A percentile compares a stretch with the other conserved stretches of the same genome.
Conservation (phyloP, 2,888 invertebrate species). For the Eudasyphora cyanicolor region DNA sequence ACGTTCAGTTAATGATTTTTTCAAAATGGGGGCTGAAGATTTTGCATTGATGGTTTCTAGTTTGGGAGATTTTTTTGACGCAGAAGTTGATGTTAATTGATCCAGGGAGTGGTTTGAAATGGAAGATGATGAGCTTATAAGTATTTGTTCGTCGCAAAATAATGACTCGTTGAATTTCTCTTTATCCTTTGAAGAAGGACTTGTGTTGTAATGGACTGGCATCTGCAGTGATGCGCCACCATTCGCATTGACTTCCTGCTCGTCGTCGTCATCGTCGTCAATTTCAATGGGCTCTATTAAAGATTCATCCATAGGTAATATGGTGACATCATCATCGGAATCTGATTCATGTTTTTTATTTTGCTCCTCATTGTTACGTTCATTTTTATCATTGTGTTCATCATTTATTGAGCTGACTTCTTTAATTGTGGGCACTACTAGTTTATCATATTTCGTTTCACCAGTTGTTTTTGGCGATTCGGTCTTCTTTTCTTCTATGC, state of each 20-base stretch:
- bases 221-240: background rate
- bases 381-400: background rate
- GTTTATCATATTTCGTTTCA: background rate
- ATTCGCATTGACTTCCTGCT: too few species aligned
- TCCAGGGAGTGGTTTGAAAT: slow-evolving; percentile 59
- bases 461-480: background rate
- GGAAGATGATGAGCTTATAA: slow-evolving; percentile 66
- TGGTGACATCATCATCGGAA: slow-evolving; percentile 60
- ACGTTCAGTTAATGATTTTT: slow-evolving; percentile 50
- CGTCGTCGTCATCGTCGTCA: slow-evolving; percentile 48
- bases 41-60: background rate
- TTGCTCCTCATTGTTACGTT: background rate
- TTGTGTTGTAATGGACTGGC: too few species aligned
- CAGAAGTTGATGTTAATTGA: slow-evolving; percentile 32
- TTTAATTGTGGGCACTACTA: background rate
- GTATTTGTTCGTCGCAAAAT: slow-evolving; percentile 66
- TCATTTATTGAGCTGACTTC: background rate
- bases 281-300: slow-evolving; percentile 59
- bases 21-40: slow-evolving; percentile 3
- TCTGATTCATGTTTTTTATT: slow-evolving; percentile 8
- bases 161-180: slow-evolving; percentile 59
- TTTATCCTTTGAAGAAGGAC: slow-evolving; percentile 11
- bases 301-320: slow-evolving; percentile 51
- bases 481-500: background rate
- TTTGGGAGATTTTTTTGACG: slow-evolving; percentile 46